Conservation (phyloP, 1,140 invertebrate genomes). For the Wiebesia pumilae region DNA sequence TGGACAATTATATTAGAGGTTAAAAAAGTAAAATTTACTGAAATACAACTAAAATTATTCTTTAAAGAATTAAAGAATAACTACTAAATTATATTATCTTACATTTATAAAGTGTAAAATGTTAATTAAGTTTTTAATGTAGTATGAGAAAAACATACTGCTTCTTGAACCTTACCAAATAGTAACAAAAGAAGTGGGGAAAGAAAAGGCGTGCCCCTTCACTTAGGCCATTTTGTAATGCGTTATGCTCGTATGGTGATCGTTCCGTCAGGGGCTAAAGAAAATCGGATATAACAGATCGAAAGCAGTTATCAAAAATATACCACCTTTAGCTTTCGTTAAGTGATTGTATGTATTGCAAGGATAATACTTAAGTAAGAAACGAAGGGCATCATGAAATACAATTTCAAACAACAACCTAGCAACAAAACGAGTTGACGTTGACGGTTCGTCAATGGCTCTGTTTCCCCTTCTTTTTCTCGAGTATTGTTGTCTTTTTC, state of each 20-base stretch:
- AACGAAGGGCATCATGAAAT: background rate
- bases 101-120: background rate
- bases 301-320: background rate
- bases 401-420: constrained; percentile 6
- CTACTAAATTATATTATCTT: background rate
- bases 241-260: constrained; percentile 57
- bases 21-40: background rate
- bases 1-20: constrained; percentile 14
- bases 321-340: background rate
- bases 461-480: background rate
- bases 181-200: background rate
- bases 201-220: constrained; percentile 60
- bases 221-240: constrained; percentile 65
- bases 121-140: background rate
- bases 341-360: background rate
- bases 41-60: background rate
- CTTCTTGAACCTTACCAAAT: background rate
- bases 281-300: background rate
- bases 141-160: background rate
- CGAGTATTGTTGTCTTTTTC: constrained; percentile 11
- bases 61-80: background rate
- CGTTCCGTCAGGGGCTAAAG: constrained; percentile 58
- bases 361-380: background rate
- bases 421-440: constrained; percentile 23
- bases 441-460: constrained; percentile 11